A percentile compares a stretch with the other conserved stretches of the same genome.
phyloP scores from a whole-genome alignment of 1,140 invertebrate species.

The Lasioglossum baleicum region DNA sequence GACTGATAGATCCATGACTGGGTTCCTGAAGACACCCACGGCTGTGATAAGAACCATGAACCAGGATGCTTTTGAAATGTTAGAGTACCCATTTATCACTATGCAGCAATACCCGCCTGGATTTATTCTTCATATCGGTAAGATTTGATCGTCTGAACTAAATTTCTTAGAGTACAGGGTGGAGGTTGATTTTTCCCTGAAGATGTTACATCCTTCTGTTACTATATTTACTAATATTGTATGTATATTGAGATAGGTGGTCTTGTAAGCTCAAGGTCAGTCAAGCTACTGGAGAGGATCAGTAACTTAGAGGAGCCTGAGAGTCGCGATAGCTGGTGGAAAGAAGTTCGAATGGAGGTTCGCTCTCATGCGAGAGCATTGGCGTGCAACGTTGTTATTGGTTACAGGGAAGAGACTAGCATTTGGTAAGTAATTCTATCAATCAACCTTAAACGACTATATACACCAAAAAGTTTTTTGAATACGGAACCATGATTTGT shows the following conservation, averaged over 20 bases:
- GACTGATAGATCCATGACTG: conserved; percentile 80
- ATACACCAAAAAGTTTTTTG: too few species aligned
- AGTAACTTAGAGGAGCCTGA: conserved; percentile 92
- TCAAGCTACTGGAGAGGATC: conserved; percentile 92
- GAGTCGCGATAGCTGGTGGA: conserved; percentile 96
- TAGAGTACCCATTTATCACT: conserved; percentile 98
- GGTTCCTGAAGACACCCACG: conserved; percentile 73
- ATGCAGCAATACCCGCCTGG: conserved; percentile 93
- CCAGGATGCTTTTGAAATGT: conserved; percentile 87
- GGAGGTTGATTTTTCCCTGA: too few species aligned
- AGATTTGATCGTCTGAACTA: conserved; percentile 35
- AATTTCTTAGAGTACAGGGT: too few species aligned
- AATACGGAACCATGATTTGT: background rate
- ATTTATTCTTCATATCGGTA: conserved; percentile 94
- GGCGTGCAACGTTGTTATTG: conserved; percentile 95
- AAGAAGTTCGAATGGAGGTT: conserved; percentile 95
- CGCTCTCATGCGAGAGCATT: conserved; percentile 93
- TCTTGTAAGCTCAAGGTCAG: conserved; percentile 91
- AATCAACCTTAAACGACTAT: background rate
- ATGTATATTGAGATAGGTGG: conserved; percentile 82
- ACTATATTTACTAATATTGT: conserved; percentile 1
- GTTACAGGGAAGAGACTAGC: conserved; percentile 93
- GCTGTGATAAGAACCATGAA: conserved; percentile 83
- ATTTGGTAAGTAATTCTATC: conserved; percentile 85
- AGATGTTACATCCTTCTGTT: background rate